Evolutionary conservation across 2,888 invertebrate genomes (phyloP), one percentile per base, ranked within the genome.

Genomic region (Crocallis elinguaria): DNA sequence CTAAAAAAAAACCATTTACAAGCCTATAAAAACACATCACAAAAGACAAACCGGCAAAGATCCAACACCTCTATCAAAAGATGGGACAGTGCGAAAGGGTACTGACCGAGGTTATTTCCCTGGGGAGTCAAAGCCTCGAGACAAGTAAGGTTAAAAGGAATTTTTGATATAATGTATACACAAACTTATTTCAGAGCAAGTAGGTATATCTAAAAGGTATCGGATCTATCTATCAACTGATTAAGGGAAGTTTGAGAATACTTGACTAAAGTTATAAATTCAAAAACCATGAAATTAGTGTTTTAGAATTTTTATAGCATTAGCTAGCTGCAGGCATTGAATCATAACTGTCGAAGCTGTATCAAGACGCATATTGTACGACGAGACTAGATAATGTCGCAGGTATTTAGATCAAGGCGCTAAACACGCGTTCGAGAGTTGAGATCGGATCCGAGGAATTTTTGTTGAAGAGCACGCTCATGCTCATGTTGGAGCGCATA

Each of bases 341-440:
- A 70, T 69, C 56, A 54, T 67, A 69, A 66, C 67, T 73, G 60
- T 75, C 69, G 77, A 75, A 78, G 76, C 71, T 70, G 71, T 75
- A 79, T 72, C 77, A 77, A n/a, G 77, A 81, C 77, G 73, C 73
- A 79, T 76, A 81, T 73, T 49, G 48, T 71, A 75, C 77, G 79
- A 76, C 76, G 79, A 76, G 71, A 77, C 83, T 80, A 84, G 83
- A 90, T 88, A 86, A 88, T 89, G 87, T 89, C 87, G 83, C 83
- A 87, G 86, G 87, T 88, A 91, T 91, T 90, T 89, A 90, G 90
- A 90, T 91, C 90, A 91, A 91, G 90, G 90, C 89, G 89, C 84
- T 84, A 88, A 86, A 85, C 86, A 82, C 84, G 87, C 85, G 86
- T 80, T 84, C 85, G 84, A 84, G 86, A 86, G 84, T 82, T 77